phyloP scores from a whole-genome alignment of 2,797 vertebrate species.

The Sebastes ruberrimus region DNA sequence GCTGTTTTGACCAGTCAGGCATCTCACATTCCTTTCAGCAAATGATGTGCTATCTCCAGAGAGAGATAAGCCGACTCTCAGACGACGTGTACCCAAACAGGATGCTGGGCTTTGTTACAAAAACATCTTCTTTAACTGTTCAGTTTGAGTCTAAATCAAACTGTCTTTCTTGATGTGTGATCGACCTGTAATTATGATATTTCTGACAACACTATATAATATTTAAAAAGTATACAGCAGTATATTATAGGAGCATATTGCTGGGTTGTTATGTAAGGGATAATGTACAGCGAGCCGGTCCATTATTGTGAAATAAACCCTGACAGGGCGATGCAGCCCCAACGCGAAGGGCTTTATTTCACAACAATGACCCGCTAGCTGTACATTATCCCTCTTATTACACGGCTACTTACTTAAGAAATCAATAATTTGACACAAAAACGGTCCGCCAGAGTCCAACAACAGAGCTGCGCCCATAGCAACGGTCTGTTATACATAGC shows the following conservation, averaged over 20 bases:
- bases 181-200: not conserved
- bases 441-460: no score
- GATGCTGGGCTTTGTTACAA: not conserved
- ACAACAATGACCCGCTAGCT: no score
- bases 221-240: not conserved
- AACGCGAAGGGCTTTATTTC: rapidly evolving
- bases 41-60: not conserved
- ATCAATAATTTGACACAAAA: no score
- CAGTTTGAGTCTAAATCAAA: not conserved
- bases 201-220: not conserved
- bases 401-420: no score
- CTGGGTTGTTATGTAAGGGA: not conserved
- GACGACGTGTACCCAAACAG: not conserved
- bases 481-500: no score
- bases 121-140: not conserved
- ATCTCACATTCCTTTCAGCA: slow-evolving; percentile 9
- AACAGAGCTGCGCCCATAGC: no score
- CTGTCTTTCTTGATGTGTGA: not conserved
- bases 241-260: not conserved
- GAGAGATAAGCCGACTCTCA: not conserved
- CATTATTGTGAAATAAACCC: no score
- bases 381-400: no score
- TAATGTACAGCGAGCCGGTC: no score
- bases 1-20: not conserved
- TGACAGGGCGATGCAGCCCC: no score